phyloP scores from a whole-genome alignment of 2,888 invertebrate genomes.

The Tetanocera ferruginea region DNA sequence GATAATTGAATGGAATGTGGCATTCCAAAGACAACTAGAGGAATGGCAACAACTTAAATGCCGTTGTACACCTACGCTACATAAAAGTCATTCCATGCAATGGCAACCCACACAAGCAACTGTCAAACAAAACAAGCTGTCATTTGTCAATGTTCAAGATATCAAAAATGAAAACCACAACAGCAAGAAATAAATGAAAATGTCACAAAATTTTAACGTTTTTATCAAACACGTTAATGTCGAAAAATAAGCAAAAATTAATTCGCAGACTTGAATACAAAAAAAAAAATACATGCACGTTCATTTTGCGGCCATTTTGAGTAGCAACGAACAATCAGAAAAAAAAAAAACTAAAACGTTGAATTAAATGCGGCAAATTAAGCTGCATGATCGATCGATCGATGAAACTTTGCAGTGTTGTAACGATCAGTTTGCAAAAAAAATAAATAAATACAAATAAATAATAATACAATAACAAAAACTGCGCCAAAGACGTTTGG shows the following conservation, averaged over 20 bases:
- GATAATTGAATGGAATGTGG: conserved; percentile 30
- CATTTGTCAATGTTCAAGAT: conserved; percentile 27
- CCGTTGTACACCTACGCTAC: conserved; percentile 9
- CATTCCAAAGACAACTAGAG: not conserved
- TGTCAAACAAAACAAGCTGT: conserved; percentile 31
- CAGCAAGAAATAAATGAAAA: conserved; percentile 39
- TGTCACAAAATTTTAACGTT: conserved; percentile 39
- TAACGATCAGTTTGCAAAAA: not conserved
- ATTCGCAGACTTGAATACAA: not conserved
- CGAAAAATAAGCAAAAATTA: not conserved
- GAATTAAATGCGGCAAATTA: conserved; percentile 32
- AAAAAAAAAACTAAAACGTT: conserved; percentile 2
- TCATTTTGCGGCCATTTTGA: conserved; percentile 21
- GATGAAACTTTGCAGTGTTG: not conserved
- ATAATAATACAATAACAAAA: too few relatives aligned
- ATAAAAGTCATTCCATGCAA: not conserved
- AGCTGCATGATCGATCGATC: conserved; percentile 29
- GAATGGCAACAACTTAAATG: not conserved
- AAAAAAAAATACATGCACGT: not conserved
- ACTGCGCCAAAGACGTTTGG: too few relatives aligned
- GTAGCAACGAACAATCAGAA: not conserved
- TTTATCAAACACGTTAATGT: conserved; percentile 33
- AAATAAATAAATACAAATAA: too few relatives aligned
- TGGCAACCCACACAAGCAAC: conserved; percentile 30
- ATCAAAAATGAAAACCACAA: not conserved